Base-by-base conservation (phyloP, 2,113 vertebrate species). In the Geothlypis trichas region DNA sequence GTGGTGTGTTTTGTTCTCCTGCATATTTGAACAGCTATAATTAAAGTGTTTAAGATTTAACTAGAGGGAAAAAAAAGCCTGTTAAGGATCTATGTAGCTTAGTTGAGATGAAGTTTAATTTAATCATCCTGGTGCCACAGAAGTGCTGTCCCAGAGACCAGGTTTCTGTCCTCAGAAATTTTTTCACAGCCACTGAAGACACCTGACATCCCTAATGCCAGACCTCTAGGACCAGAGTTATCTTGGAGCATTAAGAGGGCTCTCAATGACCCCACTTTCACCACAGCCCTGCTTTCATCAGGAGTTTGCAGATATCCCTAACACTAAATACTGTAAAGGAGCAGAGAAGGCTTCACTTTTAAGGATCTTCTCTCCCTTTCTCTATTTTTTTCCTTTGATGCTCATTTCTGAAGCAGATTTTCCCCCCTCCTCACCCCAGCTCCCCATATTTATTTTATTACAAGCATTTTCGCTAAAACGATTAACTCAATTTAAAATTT, bases 401-500 rank as follows among this genome's bases (percentile, higher is more conserved):
- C n/a, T 95, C 39, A 46, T 92, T 92, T 90, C 90, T 92, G 41
- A 35, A 85, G 73, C 54, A 83, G 69, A 76, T 90, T 87, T 91
- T 14, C 41, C 72, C 39, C 62, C 69, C 63, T 77, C 77, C 58
- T 68, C 67, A 91, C 63, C 71, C 93, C 74, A 76, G 65, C 65
- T 96, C 92, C 65, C 90, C 74, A 94, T 94, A 95, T 95, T 97
- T 95, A 95, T 96, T 96, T 96, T 95, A 96, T 96, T 97, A 95
- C 93, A 82, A 97, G 90, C 92, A 93, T 96, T 97, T 97, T 96
- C 92, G 11, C 96, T 89, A 96, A 96, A 96, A 95, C 63, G 80
- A 97, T 97, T 96, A 97, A 95, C 91, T 97, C 90, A 89, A 97
- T 95, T 97, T 96, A 94, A 97, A 94, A 85, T 96, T 96, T 96